Percentiles rank a stretch among this genome's conserved stretches.
Conservation (phyloP, 2,797 vertebrate species). For the Sebastes reedi region DNA sequence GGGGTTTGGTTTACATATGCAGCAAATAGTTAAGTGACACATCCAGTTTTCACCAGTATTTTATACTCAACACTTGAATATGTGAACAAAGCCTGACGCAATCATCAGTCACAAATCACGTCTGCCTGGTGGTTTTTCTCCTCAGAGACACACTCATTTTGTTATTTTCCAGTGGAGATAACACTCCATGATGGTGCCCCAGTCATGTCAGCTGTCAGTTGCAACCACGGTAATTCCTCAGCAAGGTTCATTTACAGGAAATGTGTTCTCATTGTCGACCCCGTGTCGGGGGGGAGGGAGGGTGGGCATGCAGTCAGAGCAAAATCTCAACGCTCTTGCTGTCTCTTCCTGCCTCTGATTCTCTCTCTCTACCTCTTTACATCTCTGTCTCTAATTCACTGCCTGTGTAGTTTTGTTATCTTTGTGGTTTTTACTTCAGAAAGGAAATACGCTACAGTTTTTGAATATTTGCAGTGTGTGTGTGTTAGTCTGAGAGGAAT, state of each 20-base stretch:
- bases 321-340: constrained; percentile 3
- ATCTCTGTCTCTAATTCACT: background rate
- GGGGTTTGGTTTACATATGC: background rate
- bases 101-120: background rate
- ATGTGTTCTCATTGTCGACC: constrained; percentile 16
- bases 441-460: background rate
- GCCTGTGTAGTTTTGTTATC: background rate
- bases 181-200: background rate
- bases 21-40: background rate
- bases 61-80: background rate
- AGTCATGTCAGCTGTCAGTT: background rate
- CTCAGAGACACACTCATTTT: background rate
- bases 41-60: background rate
- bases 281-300: background rate
- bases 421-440: background rate
- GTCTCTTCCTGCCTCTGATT: background rate
- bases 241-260: constrained; percentile 51
- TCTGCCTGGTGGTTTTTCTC: background rate
- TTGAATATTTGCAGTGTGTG: background rate
- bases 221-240: background rate
- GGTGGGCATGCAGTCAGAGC: background rate
- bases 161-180: background rate
- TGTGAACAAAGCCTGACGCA: background rate
- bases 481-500: constrained; percentile 9
- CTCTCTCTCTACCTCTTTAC: background rate